These are phyloP conservation scores for Phymastichus coffea DNA, from an alignment of 1,140 invertebrate genomes.

Conservation along the genomic window DNA sequence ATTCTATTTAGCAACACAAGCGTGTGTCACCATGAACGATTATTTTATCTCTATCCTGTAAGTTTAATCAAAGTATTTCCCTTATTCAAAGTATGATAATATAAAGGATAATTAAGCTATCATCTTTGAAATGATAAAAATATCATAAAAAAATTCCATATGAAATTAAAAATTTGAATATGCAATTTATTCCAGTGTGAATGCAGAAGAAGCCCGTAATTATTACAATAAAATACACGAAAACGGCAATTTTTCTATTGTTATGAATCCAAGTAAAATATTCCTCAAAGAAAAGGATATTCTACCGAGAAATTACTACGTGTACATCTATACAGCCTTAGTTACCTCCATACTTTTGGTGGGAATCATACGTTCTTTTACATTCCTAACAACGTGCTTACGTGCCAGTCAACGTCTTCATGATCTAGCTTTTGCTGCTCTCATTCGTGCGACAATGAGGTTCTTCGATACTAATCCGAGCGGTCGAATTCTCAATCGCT, in stretches of 20 bases:
- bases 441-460: slow-evolving; percentile 64
- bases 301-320: slow-evolving; percentile 40
- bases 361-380: slow-evolving; percentile 55
- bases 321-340: slow-evolving; percentile 58
- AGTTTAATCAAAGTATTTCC: too few relatives aligned
- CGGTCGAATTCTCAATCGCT: slow-evolving; percentile 72
- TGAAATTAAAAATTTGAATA: slow-evolving; percentile 58
- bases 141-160: slow-evolving; percentile 63
- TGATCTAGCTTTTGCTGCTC: slow-evolving; percentile 64
- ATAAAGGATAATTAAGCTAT: too few relatives aligned
- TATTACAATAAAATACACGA: not conserved
- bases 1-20: slow-evolving; percentile 66
- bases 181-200: not conserved
- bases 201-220: not conserved
- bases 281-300: slow-evolving; percentile 52
- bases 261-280: slow-evolving; percentile 41
- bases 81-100: too few relatives aligned
- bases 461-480: slow-evolving; percentile 80
- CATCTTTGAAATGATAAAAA: slow-evolving; percentile 62
- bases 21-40: slow-evolving; percentile 65
- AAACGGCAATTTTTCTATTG: not conserved
- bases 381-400: slow-evolving; percentile 68
- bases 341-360: slow-evolving; percentile 53
- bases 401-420: slow-evolving; percentile 67
- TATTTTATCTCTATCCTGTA: slow-evolving; percentile 69